A percentile compares a stretch with the other conserved stretches of the same genome.
These are phyloP conservation scores for Albula glossodonta DNA, from an alignment of 2,113 vertebrate species.

Conservation along the genomic window DNA sequence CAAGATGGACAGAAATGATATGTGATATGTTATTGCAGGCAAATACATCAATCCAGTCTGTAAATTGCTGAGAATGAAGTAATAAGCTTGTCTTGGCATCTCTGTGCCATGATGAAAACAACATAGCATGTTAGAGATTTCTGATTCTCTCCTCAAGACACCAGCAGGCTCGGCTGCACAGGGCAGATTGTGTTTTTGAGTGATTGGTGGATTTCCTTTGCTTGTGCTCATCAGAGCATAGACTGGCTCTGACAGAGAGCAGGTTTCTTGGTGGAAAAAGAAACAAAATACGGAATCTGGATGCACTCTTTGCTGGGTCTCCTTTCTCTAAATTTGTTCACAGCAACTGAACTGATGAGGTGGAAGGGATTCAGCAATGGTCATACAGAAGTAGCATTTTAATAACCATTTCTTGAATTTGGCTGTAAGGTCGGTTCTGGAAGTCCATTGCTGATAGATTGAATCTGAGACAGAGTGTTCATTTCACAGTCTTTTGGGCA, in stretches of 20 bases:
- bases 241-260: background rate
- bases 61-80: conserved; percentile 6
- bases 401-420: too few relatives aligned
- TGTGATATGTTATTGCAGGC: conserved; percentile 1
- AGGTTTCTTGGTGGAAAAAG: background rate
- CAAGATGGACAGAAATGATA: conserved; percentile 9
- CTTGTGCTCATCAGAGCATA: background rate
- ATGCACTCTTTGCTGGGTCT: background rate
- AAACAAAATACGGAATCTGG: background rate
- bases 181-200: background rate
- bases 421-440: too few relatives aligned
- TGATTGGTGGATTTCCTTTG: background rate
- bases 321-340: background rate
- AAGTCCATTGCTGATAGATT: too few relatives aligned
- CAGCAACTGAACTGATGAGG: background rate
- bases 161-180: background rate
- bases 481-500: background rate
- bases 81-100: conserved; percentile 9
- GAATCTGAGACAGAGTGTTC: too few relatives aligned
- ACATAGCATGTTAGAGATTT: background rate
- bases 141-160: background rate
- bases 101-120: background rate
- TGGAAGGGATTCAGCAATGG: too few relatives aligned
- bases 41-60: conserved; percentile 16
- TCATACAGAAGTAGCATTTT: too few relatives aligned